Conservation (phyloP, 2,113 vertebrate genomes). For the Eublepharis macularius region DNA sequence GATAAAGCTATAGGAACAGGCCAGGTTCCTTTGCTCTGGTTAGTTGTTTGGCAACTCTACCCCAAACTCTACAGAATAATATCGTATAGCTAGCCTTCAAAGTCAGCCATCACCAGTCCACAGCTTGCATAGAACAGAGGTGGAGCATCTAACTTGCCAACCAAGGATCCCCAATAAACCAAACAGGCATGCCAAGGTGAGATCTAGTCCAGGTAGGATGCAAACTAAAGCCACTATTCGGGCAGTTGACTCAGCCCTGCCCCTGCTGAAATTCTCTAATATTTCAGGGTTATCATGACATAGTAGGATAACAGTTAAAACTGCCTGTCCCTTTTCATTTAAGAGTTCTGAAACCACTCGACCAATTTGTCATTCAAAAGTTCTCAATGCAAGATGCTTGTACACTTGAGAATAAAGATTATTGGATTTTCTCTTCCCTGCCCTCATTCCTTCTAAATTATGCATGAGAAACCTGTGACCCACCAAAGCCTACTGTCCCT, state of each 20-base stretch:
- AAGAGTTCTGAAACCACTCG: too few relatives aligned
- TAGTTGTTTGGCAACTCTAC: not conserved
- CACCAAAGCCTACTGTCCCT: too few relatives aligned
- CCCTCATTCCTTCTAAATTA: too few relatives aligned
- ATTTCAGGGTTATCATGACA: not conserved
- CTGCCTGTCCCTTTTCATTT: not conserved
- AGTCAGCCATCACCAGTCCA: not conserved
- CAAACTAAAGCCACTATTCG: not conserved
- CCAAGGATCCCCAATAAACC: not conserved
- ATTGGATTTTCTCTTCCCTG: too few relatives aligned
- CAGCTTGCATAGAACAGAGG: not conserved
- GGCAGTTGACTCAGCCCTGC: too few relatives aligned
- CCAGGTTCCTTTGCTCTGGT: not conserved
- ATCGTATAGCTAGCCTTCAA: too few relatives aligned
- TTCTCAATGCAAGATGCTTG: too few relatives aligned
- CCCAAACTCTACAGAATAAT: not conserved
- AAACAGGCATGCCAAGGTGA: not conserved
- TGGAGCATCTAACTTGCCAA: not conserved
- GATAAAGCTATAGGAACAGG: not conserved
- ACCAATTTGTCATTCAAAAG: too few relatives aligned
- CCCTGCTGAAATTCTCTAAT: too few relatives aligned
- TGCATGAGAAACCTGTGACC: too few relatives aligned
- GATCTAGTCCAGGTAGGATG: not conserved
- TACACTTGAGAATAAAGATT: too few relatives aligned
- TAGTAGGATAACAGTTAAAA: not conserved